phyloP scores from a whole-genome alignment of 2,113 vertebrate genomes.

The Melanostigma gelatinosum region DNA sequence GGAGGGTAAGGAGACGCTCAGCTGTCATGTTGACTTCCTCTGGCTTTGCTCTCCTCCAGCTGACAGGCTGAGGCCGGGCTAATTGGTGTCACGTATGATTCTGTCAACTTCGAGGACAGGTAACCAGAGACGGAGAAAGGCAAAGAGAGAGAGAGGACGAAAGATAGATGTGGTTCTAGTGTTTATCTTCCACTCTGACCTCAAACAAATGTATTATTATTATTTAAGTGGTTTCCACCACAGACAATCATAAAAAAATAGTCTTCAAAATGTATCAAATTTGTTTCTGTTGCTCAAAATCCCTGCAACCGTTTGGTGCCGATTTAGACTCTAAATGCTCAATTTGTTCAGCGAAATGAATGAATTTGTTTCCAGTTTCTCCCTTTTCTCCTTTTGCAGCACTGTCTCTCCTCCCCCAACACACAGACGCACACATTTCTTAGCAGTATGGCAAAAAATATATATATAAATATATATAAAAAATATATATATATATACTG shows the following conservation, averaged over 20 bases:
- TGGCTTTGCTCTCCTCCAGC: slow-evolving; percentile 31
- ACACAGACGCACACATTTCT: slow-evolving; percentile 15
- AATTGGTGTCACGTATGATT: slow-evolving; percentile 68
- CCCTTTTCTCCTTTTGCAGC: slow-evolving; percentile 7
- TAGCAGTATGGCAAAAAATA: slow-evolving; percentile 6
- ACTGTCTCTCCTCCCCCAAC: slow-evolving; percentile 19
- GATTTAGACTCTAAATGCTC: slow-evolving; percentile 1
- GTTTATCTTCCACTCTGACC: not conserved
- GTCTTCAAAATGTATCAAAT: not conserved
- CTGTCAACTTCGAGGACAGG: slow-evolving; percentile 58
- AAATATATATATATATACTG: not conserved
- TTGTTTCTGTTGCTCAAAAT: not conserved
- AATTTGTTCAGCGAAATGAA: slow-evolving; percentile 12
- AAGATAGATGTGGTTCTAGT: not conserved
- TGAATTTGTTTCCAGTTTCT: slow-evolving; percentile 1
- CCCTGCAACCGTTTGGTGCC: not conserved
- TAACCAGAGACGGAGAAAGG: slow-evolving; percentile 45
- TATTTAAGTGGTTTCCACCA: slow-evolving; percentile 1
- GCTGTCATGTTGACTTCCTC: slow-evolving; percentile 48
- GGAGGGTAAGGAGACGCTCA: slow-evolving; percentile 42
- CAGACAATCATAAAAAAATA: not conserved
- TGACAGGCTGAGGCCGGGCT: slow-evolving; percentile 53
- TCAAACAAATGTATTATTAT: slow-evolving; percentile 1
- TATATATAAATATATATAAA: no score
- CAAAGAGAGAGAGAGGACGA: not conserved